Evolutionary conservation across 2,888 invertebrate species (phyloP), one percentile per base, ranked within the genome.

Genomic region (Trissoscelio sp.): DNA sequence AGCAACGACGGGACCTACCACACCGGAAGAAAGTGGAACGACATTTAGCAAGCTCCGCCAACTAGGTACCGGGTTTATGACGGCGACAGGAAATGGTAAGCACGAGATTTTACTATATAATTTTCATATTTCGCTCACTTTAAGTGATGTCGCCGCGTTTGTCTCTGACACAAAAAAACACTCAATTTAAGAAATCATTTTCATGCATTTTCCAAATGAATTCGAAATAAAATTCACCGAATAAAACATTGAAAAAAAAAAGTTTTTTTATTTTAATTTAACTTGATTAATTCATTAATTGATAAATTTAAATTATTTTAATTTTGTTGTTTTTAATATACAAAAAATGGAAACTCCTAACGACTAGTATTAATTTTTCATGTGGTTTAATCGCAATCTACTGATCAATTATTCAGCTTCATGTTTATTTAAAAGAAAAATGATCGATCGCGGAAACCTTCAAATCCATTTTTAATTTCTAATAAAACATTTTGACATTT

Each of bases 31-130:
- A 37, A 87, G 95, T 51, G 96, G 96, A 79, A 93, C 93, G 37
- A 95, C 96, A 73, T 96, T 97, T 90, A 96, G 96, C 87, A 97
- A 96, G 92, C 93, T 97, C 87, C 94, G 96, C 85, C 96, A 97
- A 92, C 83, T 91, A 53, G 90, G 90, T 66, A 87, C 86, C 31
- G 96, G 96, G 75, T 92, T 97, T 58, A 94, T 96, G 91, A 96
- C 94, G 70, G 96, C 96, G 82, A 96, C 96, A 91, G 96, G 96
- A 91, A 96, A 95, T 94, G 96, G 96, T 96, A 91, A 91, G 89
- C 86, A 48, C n/a, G 2, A 14, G 42, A 12, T 28, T 22, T 64
- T 18, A 44, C 22, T 58, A 37, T 18, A 53, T 57, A 39, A 46
- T 53, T 51, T 60, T 72, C 60, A 72, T 60, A 51, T 73, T 53